A percentile compares a stretch with the other conserved stretches of the same genome.
Evolutionary conservation across 2,888 invertebrate species (phyloP).

Genomic region (Pheosia gnoma): DNA sequence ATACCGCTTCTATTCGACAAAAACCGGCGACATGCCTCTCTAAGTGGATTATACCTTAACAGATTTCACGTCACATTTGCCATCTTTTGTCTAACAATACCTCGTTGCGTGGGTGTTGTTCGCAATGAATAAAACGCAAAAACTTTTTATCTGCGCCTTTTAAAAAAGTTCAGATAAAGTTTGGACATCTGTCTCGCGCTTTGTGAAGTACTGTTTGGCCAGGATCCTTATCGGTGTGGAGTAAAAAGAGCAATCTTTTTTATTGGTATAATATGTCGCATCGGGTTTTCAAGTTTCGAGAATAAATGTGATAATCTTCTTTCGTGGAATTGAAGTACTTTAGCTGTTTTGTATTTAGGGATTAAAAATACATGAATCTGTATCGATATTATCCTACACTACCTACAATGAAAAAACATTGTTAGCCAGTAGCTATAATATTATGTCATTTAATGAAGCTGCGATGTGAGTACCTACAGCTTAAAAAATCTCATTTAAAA

Average conservation of each 20-base stretch:
- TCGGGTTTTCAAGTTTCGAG: constrained; percentile 5
- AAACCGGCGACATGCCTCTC: constrained; percentile 74
- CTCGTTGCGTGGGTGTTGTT: constrained; percentile 79
- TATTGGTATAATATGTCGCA: constrained; percentile 20
- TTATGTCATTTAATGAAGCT: no score
- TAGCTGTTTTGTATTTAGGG: not conserved
- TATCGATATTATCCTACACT: not conserved
- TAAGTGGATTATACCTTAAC: constrained; percentile 80
- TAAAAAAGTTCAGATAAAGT: constrained; percentile 51
- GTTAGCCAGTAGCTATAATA: no score
- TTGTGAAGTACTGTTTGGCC: constrained; percentile 57
- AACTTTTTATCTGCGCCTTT: constrained; percentile 59
- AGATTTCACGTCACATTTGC: constrained; percentile 81
- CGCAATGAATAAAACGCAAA: constrained; percentile 62
- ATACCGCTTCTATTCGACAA: constrained; percentile 67
- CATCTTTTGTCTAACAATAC: constrained; percentile 63
- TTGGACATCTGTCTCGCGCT: constrained; percentile 72
- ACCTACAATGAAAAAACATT: no score
- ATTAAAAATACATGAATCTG: not conserved
- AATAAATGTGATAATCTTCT: constrained; percentile 8
- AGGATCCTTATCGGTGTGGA: constrained; percentile 49
- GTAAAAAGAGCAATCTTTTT: constrained; percentile 64
- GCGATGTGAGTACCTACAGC: no score
- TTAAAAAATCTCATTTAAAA: no score
- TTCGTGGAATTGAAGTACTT: constrained; percentile 3